Evolutionary conservation across 2,797 vertebrate genomes (phyloP), one percentile per base, ranked within the genome.

Genomic region (Smutsia temminckii): DNA sequence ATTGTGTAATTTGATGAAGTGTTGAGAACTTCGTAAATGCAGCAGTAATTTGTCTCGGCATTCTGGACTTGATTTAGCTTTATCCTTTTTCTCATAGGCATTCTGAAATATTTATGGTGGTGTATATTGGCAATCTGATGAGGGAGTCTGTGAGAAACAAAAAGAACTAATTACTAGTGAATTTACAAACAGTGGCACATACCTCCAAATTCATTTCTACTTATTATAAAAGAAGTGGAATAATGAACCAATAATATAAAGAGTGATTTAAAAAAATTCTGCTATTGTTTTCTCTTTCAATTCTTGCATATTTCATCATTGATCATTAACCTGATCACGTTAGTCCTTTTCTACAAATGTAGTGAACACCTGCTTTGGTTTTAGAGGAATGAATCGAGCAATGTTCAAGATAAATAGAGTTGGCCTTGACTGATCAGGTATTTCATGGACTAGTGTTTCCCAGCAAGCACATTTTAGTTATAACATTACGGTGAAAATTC

Each of bases 331-430:
- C 0, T 63, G 66, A 84, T 89, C 27, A 3, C 23, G n/a, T 74
- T 94, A 53, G 75, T 92, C 40, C 49, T 96, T 92, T 84, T 0
- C 2, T 66, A 63, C 63, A 90, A 71, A 89, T 53, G 71, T 20
- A 21, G 63, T 14, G 4, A 69, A 37, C 2, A 78, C 93, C 96
- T 96, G 94, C 32, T 88, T 25, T 34, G 79, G 84, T 69, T 86
- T 87, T 75, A 5, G 81, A 68, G 72, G 27, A 96, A 92, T 97
- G 93, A 96, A 97, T 97, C 94, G 95, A 83, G 40, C 32, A 72
- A 40, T 0, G 77, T 96, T 96, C 53, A 6, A 32, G 46, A 83
- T 96, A 93, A 97, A 78, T 37, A 95, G 75, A 64, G 51, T 77
- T 93, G 66, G 29, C 95, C 96, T 97, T 95, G 84, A 89, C 80